phyloP scores from a whole-genome alignment of 2,797 vertebrate species.

The Hydrolagus colliei region DNA sequence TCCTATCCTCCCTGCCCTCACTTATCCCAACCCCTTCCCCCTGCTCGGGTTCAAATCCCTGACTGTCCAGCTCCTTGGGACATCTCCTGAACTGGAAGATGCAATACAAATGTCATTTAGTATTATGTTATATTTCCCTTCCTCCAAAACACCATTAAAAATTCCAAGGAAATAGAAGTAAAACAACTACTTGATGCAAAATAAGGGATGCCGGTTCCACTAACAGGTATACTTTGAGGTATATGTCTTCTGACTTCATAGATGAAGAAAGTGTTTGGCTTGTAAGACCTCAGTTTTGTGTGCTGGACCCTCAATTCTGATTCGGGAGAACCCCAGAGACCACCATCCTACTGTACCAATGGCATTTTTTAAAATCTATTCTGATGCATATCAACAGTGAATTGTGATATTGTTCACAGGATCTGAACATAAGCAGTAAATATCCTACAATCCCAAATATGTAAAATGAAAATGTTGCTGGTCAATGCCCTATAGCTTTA shows the following conservation, averaged over 20 bases:
- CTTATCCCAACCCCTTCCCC: no score
- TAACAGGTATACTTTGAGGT: not conserved
- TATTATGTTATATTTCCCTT: no score
- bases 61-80: no score
- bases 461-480: not conserved
- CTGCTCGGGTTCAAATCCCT: no score
- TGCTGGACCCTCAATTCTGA: not conserved
- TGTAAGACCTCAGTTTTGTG: not conserved
- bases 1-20: no score
- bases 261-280: not conserved
- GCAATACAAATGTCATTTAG: no score
- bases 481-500: not conserved
- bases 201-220: not conserved
- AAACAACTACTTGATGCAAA: not conserved
- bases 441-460: not conserved
- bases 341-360: not conserved
- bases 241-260: not conserved
- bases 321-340: not conserved
- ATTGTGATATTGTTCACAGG: not conserved
- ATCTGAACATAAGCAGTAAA: not conserved
- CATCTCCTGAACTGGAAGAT: no score
- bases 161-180: not conserved
- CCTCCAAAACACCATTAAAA: not conserved
- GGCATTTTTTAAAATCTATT: not conserved
- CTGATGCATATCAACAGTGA: no score